These are phyloP conservation scores for Pitangus sulphuratus DNA, from an alignment of 2,797 vertebrate genomes.

Conservation along the genomic window DNA sequence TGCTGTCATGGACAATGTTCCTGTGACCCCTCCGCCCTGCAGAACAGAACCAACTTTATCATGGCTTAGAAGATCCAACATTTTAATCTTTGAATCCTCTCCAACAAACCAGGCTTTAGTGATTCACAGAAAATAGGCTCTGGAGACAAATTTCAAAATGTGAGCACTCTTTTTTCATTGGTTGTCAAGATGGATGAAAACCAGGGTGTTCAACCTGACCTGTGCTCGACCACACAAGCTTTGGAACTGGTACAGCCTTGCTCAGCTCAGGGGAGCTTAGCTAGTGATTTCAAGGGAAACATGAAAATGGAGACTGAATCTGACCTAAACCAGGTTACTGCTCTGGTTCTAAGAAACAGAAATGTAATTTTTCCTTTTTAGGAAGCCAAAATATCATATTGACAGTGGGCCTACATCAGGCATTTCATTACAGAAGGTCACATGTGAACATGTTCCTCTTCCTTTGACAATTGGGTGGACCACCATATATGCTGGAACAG, in stretches of 20 bases:
- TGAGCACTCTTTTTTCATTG: background rate
- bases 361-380: background rate
- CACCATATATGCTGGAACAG: conserved; percentile 6
- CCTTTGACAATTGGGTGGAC: background rate
- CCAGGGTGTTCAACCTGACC: background rate
- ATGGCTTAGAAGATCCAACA: background rate
- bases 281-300: background rate
- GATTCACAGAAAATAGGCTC: background rate
- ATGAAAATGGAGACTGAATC: background rate
- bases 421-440: background rate
- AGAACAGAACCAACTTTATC: background rate
- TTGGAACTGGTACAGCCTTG: background rate
- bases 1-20: background rate
- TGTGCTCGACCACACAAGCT: background rate
- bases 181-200: background rate
- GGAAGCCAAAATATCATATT: background rate
- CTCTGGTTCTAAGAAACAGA: background rate
- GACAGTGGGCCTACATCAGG: background rate
- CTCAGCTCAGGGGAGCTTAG: background rate
- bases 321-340: background rate
- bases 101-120: background rate
- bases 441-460: background rate
- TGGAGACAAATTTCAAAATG: background rate
- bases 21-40: background rate
- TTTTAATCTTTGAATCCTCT: background rate